These are phyloP conservation scores for Cricetomys ansorgei DNA, from an alignment of 2,113 vertebrate genomes.

Conservation along the genomic window DNA sequence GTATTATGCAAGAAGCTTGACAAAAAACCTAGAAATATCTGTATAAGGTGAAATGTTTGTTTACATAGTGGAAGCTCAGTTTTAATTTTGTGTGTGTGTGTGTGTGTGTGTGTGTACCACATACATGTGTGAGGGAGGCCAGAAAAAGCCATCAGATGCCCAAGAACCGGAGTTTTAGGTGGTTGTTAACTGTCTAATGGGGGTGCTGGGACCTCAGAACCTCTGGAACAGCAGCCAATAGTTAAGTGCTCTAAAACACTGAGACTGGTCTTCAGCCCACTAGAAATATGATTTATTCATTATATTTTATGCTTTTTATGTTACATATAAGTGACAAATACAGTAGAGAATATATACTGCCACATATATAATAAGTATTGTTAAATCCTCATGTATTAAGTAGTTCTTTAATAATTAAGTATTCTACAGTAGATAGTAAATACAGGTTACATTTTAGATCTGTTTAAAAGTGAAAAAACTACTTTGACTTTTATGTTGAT, in stretches of 20 bases:
- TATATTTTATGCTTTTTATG: constrained; percentile 6
- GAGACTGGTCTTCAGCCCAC: neutral
- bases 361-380: neutral
- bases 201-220: neutral
- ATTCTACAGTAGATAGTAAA: neutral
- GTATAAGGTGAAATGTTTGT: neutral
- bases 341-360: neutral
- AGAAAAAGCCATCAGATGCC: neutral
- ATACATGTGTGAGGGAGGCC: neutral
- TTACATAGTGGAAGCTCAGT: neutral
- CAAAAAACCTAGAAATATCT: neutral
- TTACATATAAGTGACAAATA: neutral
- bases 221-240: neutral
- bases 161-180: neutral
- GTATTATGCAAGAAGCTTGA: neutral
- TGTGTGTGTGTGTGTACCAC: neutral
- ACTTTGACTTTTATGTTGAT: constrained; percentile 26
- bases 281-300: constrained; percentile 18
- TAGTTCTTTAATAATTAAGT: neutral
- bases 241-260: too few relatives aligned
- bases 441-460: neutral
- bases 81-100: neutral
- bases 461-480: constrained; percentile 45
- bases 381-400: constrained; percentile 39
- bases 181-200: neutral